phyloP scores from a whole-genome alignment of 30 jellyfish, hydroid and myxozoan species.

The Pseudorhiza aurosa region DNA sequence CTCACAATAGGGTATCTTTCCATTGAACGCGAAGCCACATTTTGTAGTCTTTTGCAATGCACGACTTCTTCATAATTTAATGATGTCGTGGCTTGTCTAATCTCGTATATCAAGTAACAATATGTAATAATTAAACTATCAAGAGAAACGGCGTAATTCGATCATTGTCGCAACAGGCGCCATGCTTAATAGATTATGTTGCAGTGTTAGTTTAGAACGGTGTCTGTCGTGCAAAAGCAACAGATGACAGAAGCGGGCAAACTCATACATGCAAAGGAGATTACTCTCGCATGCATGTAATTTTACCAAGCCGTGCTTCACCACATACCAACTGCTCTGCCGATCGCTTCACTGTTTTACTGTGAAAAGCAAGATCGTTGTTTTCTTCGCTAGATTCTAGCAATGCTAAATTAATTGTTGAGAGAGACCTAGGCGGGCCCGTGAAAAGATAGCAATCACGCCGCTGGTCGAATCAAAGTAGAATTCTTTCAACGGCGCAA shows the following conservation, averaged over 20 bases:
- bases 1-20: slow-evolving; percentile 1
- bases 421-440: background rate
- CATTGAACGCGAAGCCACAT: slow-evolving; percentile 46
- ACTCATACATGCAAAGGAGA: background rate
- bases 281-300: background rate
- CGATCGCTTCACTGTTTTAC: no score
- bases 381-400: no score
- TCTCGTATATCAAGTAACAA: slow-evolving; percentile 53
- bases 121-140: slow-evolving; percentile 68
- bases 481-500: no score
- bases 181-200: slow-evolving; percentile 49
- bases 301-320: background rate
- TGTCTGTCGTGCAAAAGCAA: slow-evolving; percentile 1
- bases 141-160: slow-evolving; percentile 53
- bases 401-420: no score
- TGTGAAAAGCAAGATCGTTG: no score
- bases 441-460: background rate
- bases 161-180: slow-evolving; percentile 72
- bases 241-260: slow-evolving; percentile 3
- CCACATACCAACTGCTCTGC: no score
- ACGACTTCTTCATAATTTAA: slow-evolving; percentile 52
- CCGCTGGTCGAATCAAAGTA: background rate
- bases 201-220: slow-evolving; percentile 35
- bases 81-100: slow-evolving; percentile 50
- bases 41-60: slow-evolving; percentile 6